A percentile compares a stretch with the other conserved stretches of the same genome.
Evolutionary conservation across 2,888 invertebrate genomes (phyloP).

Genomic region (Sminthurides aquaticus): DNA sequence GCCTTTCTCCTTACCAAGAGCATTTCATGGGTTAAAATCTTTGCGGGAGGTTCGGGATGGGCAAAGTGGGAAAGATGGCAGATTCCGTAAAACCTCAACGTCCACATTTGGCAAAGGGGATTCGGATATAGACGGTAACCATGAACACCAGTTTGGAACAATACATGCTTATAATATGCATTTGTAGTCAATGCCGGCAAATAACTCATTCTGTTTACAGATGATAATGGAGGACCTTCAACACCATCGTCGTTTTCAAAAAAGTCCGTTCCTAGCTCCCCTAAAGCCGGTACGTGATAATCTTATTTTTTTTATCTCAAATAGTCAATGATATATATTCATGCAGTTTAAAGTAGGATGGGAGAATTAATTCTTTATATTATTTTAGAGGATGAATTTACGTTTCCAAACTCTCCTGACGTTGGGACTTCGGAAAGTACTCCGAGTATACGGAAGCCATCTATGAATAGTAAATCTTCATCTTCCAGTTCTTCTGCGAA

Average conservation of each 20-base stretch:
- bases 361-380: background rate
- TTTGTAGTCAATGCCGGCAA: too few species aligned
- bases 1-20: slow-evolving; percentile 8
- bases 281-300: background rate
- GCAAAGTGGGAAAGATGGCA: background rate
- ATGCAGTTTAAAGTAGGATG: too few species aligned
- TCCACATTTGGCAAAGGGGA: background rate
- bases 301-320: background rate
- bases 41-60: background rate
- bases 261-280: background rate
- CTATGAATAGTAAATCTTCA: background rate
- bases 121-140: slow-evolving; percentile 5
- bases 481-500: background rate
- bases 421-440: background rate
- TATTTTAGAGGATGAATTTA: background rate
- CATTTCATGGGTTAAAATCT: slow-evolving; percentile 3
- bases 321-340: too few species aligned
- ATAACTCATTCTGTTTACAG: background rate
- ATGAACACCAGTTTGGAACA: too few species aligned
- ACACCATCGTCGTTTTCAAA: background rate
- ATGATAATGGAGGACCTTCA: background rate
- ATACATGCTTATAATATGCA: too few species aligned
- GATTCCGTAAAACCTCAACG: slow-evolving; percentile 8
- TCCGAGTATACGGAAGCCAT: background rate
- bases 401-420: background rate